A percentile compares a stretch with the other conserved stretches of the same genome.
phyloP scores from a whole-genome alignment of 2,113 vertebrate genomes.

The Chaenogobius annularis region DNA sequence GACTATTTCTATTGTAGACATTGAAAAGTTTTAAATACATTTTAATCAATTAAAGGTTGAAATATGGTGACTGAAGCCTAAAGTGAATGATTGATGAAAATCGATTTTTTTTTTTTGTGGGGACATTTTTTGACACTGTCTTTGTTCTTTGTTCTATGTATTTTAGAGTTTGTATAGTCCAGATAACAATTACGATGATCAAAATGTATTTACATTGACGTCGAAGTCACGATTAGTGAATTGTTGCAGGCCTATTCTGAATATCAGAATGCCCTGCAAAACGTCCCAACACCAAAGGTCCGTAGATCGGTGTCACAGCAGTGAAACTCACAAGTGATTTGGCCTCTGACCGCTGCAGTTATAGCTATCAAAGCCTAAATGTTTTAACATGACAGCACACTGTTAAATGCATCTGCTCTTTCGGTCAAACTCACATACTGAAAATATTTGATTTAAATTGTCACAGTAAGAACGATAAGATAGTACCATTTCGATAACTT shows the following conservation, averaged over 20 bases:
- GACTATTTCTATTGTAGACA: no score
- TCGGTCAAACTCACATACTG: neutral
- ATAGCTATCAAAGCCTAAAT: constrained; percentile 52
- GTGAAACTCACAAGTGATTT: constrained; percentile 66
- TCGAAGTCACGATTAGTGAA: neutral
- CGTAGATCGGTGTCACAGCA: constrained; percentile 43
- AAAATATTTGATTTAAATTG: neutral
- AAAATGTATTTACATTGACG: no score
- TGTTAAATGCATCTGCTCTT: neutral
- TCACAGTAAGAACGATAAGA: neutral
- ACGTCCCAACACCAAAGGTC: neutral
- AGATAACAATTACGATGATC: no score
- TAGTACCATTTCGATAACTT: constrained; percentile 19
- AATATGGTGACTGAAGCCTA: no score
- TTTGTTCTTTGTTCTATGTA: no score
- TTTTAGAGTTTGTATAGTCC: no score
- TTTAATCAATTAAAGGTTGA: no score
- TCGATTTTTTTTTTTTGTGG: no score
- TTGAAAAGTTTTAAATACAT: no score
- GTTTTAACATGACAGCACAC: constrained; percentile 53
- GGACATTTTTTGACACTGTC: no score
- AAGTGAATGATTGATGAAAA: no score
- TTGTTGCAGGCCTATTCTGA: neutral
- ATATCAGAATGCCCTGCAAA: neutral
- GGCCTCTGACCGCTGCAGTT: constrained; percentile 51